Evolutionary conservation across 2,113 vertebrate species (phyloP).

Genomic region (Panthera uncia): DNA sequence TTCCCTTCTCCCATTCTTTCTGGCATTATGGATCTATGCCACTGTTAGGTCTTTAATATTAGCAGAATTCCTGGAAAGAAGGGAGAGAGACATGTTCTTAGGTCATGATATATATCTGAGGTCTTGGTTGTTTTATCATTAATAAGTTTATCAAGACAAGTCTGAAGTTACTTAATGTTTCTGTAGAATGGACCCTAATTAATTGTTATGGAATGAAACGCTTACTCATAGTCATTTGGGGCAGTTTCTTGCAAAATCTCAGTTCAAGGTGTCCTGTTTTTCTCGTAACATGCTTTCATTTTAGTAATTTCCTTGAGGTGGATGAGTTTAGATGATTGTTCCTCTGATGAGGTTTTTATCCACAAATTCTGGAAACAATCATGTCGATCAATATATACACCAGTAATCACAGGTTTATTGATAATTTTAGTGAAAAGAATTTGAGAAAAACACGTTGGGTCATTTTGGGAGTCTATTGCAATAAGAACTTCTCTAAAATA

Average conservation of each 20-base stretch:
- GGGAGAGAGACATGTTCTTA: too few relatives aligned
- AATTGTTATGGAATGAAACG: neutral
- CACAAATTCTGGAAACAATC: neutral
- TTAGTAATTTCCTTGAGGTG: neutral
- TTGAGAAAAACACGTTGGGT: too few relatives aligned
- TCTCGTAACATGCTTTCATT: neutral
- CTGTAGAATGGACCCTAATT: neutral
- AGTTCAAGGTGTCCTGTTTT: neutral
- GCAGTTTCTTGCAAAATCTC: neutral
- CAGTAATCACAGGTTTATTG: too few relatives aligned
- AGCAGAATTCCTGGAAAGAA: neutral
- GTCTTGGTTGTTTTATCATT: neutral
- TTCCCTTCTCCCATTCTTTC: neutral
- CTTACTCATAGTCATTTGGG: neutral
- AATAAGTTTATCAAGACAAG: neutral
- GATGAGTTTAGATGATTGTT: neutral
- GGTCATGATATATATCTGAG: neutral
- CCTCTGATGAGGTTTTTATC: neutral
- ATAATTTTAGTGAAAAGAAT: too few relatives aligned
- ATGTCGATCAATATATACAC: neutral
- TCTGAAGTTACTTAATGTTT: neutral
- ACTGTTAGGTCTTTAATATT: neutral
- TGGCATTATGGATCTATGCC: neutral
- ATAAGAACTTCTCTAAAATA: too few relatives aligned
- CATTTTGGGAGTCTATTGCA: too few relatives aligned